Evolutionary conservation across 2,797 vertebrate species (phyloP).

Genomic region (Percopsis omiscomaycus): DNA sequence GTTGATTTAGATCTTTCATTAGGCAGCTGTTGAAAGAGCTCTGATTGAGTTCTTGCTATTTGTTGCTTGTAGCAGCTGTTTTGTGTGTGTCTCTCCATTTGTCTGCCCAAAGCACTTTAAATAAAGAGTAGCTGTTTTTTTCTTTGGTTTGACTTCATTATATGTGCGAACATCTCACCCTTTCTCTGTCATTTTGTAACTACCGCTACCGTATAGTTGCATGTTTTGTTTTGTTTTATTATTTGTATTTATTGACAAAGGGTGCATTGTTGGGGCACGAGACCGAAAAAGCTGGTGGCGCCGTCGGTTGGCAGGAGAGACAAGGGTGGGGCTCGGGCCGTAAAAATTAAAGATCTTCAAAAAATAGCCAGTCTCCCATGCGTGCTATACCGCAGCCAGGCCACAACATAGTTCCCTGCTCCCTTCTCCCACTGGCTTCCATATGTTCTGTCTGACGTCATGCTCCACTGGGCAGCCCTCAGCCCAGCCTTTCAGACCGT

Average conservation of each 20-base stretch:
- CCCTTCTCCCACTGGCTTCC: constrained; percentile 40
- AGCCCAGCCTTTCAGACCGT: neutral
- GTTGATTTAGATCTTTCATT: neutral
- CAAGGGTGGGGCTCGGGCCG: constrained; percentile 42
- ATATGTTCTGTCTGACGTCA: constrained; percentile 46
- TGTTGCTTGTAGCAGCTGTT: no score
- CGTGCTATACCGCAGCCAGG: constrained; percentile 43
- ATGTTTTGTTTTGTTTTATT: neutral
- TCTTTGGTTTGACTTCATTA: neutral
- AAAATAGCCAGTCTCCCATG: constrained; percentile 47
- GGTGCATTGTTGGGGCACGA: constrained; percentile 29
- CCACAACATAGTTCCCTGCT: constrained; percentile 42
- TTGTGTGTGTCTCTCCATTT: neutral
- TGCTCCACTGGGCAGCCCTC: constrained; percentile 7
- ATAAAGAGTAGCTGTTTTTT: neutral
- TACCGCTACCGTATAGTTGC: no score
- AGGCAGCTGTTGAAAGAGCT: neutral
- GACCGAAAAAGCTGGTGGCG: constrained; percentile 35
- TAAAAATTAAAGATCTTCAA: constrained; percentile 55
- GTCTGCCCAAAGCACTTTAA: neutral
- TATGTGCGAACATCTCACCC: neutral
- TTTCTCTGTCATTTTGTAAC: no score
- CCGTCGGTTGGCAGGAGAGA: constrained; percentile 28
- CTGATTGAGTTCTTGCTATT: neutral
- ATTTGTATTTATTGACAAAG: constrained; percentile 24